phyloP scores from a whole-genome alignment of 1,140 invertebrate genomes.

The Probaryconus sp. region DNA sequence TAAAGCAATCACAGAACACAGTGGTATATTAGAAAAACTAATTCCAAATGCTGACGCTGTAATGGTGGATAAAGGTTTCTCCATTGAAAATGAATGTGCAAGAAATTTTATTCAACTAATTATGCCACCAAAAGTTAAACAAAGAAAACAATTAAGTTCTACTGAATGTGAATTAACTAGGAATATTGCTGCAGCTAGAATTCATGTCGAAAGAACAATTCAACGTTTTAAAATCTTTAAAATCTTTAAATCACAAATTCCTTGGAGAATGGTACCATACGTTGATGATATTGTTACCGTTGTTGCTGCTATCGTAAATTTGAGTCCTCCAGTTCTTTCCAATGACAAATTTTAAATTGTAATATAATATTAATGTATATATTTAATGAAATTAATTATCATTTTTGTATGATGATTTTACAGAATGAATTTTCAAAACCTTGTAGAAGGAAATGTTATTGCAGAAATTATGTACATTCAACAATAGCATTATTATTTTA shows the following conservation, averaged over 20 bases:
- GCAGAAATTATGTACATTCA: too few relatives aligned
- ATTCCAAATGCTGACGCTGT: constrained; percentile 21
- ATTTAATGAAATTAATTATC: constrained; percentile 1
- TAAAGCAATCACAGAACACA: constrained; percentile 52
- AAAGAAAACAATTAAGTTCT: constrained; percentile 43
- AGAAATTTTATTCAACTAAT: constrained; percentile 31
- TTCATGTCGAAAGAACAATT: constrained; percentile 48
- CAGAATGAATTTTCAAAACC: too few relatives aligned
- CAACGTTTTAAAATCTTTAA: constrained; percentile 65
- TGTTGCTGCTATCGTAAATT: constrained; percentile 4
- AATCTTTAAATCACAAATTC: constrained; percentile 36
- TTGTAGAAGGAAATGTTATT: too few relatives aligned
- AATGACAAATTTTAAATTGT: constrained; percentile 2
- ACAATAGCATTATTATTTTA: too few relatives aligned
- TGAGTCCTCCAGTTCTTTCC: constrained; percentile 2
- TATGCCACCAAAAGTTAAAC: constrained; percentile 31
- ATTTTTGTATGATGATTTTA: too few relatives aligned
- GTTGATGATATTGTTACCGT: constrained; percentile 1
- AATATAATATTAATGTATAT: neutral
- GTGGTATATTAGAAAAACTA: constrained; percentile 9
- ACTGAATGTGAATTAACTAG: constrained; percentile 52
- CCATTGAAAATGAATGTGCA: constrained; percentile 3
- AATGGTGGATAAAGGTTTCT: constrained; percentile 55
- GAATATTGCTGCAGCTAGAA: constrained; percentile 60
- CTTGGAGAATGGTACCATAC: constrained; percentile 14